Percentiles rank a stretch among this genome's conserved stretches.
These are phyloP conservation scores for Platorchestia sp. DNA, from an alignment of 1,140 invertebrate genomes.

Conservation along the genomic window DNA sequence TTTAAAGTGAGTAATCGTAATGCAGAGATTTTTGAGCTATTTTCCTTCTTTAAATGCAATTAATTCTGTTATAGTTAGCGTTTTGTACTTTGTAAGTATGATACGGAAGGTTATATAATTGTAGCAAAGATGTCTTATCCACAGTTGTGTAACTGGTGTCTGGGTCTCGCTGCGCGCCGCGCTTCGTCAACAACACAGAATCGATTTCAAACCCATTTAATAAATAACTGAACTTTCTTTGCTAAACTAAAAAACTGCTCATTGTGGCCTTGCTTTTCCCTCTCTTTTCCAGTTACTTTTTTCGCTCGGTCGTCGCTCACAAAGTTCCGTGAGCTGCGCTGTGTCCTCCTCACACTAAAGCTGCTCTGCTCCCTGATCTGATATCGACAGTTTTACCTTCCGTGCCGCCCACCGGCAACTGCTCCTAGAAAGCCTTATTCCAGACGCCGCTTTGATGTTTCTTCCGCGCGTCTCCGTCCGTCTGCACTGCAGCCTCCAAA, in stretches of 20 bases:
- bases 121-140: no score
- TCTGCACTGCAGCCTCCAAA: not conserved
- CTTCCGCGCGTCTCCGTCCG: not conserved
- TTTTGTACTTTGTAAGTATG: no score
- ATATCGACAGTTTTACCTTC: slow-evolving; percentile 1
- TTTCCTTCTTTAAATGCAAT: no score
- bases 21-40: no score
- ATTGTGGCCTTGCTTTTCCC: not conserved
- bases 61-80: no score
- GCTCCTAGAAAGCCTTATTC: not conserved
- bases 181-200: no score
- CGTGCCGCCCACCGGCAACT: not conserved
- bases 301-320: not conserved
- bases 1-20: no score
- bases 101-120: no score
- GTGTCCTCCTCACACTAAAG: not conserved
- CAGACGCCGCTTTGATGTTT: not conserved
- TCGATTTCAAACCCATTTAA: no score
- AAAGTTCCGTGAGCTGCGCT: not conserved
- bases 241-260: not conserved
- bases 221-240: not conserved
- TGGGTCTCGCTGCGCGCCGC: no score
- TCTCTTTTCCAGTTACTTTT: not conserved
- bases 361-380: not conserved
- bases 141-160: no score